Evolutionary conservation across 2,888 invertebrate genomes (phyloP).

Genomic region (Leuctra nigra): DNA sequence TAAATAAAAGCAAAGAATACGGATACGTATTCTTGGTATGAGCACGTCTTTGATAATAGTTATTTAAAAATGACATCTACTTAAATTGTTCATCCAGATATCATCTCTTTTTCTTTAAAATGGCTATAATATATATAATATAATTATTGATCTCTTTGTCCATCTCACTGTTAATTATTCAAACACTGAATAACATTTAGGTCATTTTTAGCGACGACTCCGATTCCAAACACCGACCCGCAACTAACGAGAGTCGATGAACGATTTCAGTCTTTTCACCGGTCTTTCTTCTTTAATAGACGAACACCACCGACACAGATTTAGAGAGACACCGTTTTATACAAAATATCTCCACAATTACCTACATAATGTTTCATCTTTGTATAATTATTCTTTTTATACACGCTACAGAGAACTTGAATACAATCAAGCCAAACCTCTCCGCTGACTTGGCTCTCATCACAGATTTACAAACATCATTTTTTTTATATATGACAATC

Average conservation of each 20-base stretch:
- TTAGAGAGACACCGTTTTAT: slow-evolving; percentile 14
- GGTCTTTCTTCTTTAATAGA: neutral
- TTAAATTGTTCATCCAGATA: too few relatives aligned
- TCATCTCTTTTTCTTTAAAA: too few relatives aligned
- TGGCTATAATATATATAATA: too few relatives aligned
- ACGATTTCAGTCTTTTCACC: slow-evolving; percentile 16
- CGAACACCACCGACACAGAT: slow-evolving; percentile 20
- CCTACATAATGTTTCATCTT: slow-evolving; percentile 14
- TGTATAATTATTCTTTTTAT: slow-evolving; percentile 21
- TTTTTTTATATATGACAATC: slow-evolving; percentile 21
- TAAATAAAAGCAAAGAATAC: too few relatives aligned
- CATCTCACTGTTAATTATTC: slow-evolving; percentile 13
- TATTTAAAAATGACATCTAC: too few relatives aligned
- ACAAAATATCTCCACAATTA: slow-evolving; percentile 17
- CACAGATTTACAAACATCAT: slow-evolving; percentile 27
- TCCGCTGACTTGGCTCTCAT: slow-evolving; percentile 23
- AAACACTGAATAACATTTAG: slow-evolving; percentile 4
- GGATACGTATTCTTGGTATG: too few relatives aligned
- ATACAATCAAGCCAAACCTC: slow-evolving; percentile 26
- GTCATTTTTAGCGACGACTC: neutral
- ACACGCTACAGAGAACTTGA: slow-evolving; percentile 21
- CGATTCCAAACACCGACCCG: neutral
- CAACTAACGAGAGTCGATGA: neutral
- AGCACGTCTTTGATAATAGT: too few relatives aligned
- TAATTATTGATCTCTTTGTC: too few relatives aligned